Evolutionary conservation across 2,888 invertebrate species (phyloP).

Genomic region (Brenthis hecate): DNA sequence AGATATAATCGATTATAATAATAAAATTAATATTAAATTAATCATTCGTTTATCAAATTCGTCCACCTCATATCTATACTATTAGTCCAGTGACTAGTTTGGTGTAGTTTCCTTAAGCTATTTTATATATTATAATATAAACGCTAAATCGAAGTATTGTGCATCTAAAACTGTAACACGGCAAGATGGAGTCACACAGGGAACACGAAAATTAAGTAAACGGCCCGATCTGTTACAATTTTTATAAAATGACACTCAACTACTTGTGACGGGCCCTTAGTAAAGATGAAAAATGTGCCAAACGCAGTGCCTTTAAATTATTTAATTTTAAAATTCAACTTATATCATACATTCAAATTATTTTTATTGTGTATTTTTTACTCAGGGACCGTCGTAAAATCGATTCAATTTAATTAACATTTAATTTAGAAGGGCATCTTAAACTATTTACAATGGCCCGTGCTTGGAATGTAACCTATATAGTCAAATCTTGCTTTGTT

Average conservation of each 20-base stretch:
- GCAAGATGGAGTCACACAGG: slow-evolving; percentile 53
- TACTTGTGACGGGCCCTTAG: background rate
- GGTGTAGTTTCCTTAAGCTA: slow-evolving; percentile 46
- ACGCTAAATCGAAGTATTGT: slow-evolving; percentile 56
- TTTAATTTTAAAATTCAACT: background rate
- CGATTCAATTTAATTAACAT: background rate
- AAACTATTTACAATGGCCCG: slow-evolving; percentile 23
- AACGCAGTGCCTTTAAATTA: background rate
- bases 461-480: slow-evolving; percentile 16
- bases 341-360: background rate
- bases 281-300: background rate
- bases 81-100: slow-evolving; percentile 59
- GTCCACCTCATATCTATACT: slow-evolving; percentile 15
- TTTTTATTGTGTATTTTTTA: background rate
- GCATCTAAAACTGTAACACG: slow-evolving; percentile 59
- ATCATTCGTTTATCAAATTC: background rate
- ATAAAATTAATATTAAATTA: background rate
- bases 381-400: background rate
- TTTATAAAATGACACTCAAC: slow-evolving; percentile 3
- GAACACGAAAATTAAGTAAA: slow-evolving; percentile 38
- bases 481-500: background rate
- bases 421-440: slow-evolving; percentile 23
- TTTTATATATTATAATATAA: slow-evolving; percentile 51
- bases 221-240: slow-evolving; percentile 27
- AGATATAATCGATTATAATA: background rate